Percentiles rank a stretch among this genome's conserved stretches.
These are phyloP conservation scores for Nixonia krombeini DNA, from an alignment of 1,140 invertebrate species.

Conservation along the genomic window DNA sequence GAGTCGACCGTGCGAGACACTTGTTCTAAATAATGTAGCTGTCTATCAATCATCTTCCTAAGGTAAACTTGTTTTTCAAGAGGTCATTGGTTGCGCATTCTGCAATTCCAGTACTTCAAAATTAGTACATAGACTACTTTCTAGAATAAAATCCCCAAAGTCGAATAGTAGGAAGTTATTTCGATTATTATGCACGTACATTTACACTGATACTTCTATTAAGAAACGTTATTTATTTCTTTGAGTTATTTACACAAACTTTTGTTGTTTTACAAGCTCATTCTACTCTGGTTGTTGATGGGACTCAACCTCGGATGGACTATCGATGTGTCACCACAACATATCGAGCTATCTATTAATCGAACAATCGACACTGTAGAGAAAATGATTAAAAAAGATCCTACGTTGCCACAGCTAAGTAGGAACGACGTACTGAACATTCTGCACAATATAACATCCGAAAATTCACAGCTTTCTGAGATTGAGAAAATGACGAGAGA, in stretches of 20 bases:
- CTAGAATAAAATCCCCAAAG: background rate
- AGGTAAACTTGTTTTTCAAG: constrained; percentile 8
- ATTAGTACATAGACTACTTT: background rate
- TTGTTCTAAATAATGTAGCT: background rate
- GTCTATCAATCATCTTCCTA: background rate
- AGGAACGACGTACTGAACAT: constrained; percentile 75
- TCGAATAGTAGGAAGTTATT: background rate
- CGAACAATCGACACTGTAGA: constrained; percentile 76
- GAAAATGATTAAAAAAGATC: constrained; percentile 71
- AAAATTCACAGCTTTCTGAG: constrained; percentile 64
- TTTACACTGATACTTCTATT: too few relatives aligned
- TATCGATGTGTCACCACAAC: constrained; percentile 50
- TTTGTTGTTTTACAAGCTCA: constrained; percentile 55
- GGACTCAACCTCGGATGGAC: constrained; percentile 49
- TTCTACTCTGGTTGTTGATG: constrained; percentile 55
- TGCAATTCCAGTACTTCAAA: background rate
- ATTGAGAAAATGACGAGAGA: constrained; percentile 64
- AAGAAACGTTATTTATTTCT: too few relatives aligned
- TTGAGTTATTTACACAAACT: too few relatives aligned
- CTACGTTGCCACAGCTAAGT: constrained; percentile 73
- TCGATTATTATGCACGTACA: too few relatives aligned
- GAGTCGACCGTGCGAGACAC: constrained; percentile 5
- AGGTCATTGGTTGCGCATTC: background rate
- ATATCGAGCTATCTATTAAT: constrained; percentile 70
- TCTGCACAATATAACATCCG: constrained; percentile 73